phyloP scores from a whole-genome alignment of 2,888 invertebrate species.

The Andricus curvator region DNA sequence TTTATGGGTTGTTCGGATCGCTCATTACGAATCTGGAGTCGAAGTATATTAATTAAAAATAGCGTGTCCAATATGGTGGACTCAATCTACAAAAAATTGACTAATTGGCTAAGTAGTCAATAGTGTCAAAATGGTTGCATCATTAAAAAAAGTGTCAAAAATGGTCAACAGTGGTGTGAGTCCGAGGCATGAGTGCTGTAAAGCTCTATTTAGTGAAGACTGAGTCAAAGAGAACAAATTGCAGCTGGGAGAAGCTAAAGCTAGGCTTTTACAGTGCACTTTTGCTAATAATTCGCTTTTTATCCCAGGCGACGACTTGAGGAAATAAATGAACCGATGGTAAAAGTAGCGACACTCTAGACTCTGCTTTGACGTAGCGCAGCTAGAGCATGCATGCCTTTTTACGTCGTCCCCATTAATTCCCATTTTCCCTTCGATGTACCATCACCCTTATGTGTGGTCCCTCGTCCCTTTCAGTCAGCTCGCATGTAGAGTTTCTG shows the following conservation, averaged over 20 bases:
- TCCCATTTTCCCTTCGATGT: slow-evolving; percentile 38
- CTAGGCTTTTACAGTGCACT: slow-evolving; percentile 25
- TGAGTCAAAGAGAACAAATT: slow-evolving; percentile 15
- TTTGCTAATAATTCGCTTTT: slow-evolving; percentile 39
- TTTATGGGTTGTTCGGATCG: too few species aligned
- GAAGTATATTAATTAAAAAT: too few species aligned
- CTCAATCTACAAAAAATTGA: too few species aligned
- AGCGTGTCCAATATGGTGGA: too few species aligned
- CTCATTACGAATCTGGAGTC: too few species aligned
- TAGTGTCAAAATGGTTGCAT: too few species aligned
- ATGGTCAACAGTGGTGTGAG: too few species aligned
- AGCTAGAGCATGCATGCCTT: slow-evolving; percentile 5
- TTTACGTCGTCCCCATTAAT: slow-evolving; percentile 36
- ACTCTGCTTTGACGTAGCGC: slow-evolving; percentile 16
- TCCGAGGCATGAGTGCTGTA: neutral
- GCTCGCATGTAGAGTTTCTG: neutral
- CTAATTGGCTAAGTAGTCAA: too few species aligned
- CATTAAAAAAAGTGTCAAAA: too few species aligned
- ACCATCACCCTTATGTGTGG: slow-evolving; percentile 37
- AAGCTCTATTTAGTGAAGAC: neutral
- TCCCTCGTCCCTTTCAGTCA: slow-evolving; percentile 24
- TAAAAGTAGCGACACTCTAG: slow-evolving; percentile 30
- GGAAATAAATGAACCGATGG: slow-evolving; percentile 36
- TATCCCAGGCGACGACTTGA: slow-evolving; percentile 24
- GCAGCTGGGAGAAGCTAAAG: neutral